Evolutionary conservation across 1,140 invertebrate genomes (phyloP), one percentile per base, ranked within the genome.

Genomic region (Melipona quadrifasciata): DNA sequence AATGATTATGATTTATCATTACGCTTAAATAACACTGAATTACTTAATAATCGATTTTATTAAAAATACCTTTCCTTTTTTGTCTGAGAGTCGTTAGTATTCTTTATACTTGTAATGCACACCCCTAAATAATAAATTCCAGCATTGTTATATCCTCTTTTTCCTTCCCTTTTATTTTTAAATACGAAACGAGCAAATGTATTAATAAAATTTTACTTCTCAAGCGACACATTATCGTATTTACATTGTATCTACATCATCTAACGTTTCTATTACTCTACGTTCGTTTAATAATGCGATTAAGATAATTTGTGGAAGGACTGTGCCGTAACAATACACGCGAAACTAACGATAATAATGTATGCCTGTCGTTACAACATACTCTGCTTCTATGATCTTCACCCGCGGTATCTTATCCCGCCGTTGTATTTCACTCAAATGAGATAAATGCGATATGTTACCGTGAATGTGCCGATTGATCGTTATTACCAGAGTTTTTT

Each of bases 341-440:
- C 80, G 80, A 82, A 82, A 82, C 68, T 76, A 77, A 51, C 80
- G 80, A 82, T 77, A 77, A 82, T 82, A 82, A 82, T 68, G 57
- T 74, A 77, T 82, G 61, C 80, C 34, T 76, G 68, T 67, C 61
- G 53, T 82, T 82, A 67, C 58, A 82, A 47, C 53, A 68, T 82
- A 82, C 64, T 82, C 34, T 55, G 71, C 61, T 34, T 82, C 71
- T 75, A 55, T 11, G 80, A 72, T 82, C 53, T 76, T 47, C 27
- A 51, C 31, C 71, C 27, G 61, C 51, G 51, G 17, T 82, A 82
- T 82, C 73, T 68, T 82, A 82, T 82, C 65, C 74, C 61, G 55
- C n/a, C 70, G 70, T 83, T 83, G 55, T 58, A 83, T 76, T 78
- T 70, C 68, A 78, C 65, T 57, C 53, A 61, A 78, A 65, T 67